Conservation (phyloP, 2,113 vertebrate species). For the Lagenorhynchus albirostris region DNA sequence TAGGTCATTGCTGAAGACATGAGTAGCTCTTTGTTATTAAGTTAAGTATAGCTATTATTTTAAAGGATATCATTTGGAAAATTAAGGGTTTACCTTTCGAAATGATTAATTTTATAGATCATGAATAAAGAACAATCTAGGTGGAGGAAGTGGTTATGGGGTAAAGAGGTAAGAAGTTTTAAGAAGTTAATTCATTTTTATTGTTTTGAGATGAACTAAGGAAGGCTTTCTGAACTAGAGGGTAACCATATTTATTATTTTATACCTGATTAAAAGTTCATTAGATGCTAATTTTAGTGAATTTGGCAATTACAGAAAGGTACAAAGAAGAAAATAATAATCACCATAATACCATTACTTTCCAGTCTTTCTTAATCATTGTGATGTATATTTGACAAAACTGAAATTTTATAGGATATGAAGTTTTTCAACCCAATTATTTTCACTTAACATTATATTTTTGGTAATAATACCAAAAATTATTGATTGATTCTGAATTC, state of each 20-base stretch:
- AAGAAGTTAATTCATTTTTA: background rate
- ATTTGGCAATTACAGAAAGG: background rate
- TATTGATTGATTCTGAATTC: background rate
- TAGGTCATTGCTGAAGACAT: background rate
- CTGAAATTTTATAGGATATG: background rate
- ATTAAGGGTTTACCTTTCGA: background rate
- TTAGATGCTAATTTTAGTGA: conserved; percentile 21
- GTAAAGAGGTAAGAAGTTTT: background rate
- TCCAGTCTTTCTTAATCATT: background rate
- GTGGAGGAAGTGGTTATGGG: background rate
- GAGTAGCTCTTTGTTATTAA: background rate
- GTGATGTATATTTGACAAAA: background rate
- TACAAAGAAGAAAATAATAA: background rate
- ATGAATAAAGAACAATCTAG: background rate
- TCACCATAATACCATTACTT: background rate
- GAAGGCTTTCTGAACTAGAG: background rate
- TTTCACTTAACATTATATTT: background rate
- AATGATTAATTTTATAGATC: background rate
- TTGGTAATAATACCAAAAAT: background rate
- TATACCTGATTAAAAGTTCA: background rate
- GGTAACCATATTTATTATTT: background rate
- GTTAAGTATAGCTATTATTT: background rate
- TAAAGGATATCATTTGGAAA: background rate
- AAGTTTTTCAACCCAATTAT: background rate
- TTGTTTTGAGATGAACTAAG: background rate